Conservation (phyloP, 2,888 invertebrate genomes). For the Pyralis farinalis region DNA sequence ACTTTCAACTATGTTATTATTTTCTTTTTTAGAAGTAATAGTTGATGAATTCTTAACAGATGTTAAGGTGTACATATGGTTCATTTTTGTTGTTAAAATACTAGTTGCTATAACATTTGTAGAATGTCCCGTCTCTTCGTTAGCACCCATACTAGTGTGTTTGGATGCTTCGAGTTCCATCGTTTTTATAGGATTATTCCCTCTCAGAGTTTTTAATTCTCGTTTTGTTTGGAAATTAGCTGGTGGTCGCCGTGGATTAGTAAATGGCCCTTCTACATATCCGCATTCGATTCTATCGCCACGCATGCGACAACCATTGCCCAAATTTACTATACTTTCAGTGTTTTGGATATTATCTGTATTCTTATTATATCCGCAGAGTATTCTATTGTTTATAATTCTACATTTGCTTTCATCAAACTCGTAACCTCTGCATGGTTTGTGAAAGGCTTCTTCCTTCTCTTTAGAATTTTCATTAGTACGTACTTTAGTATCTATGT, state of each 20-base stretch:
- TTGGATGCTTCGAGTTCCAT: too few species aligned
- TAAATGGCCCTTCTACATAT: slow-evolving; percentile 31
- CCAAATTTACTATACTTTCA: slow-evolving; percentile 29
- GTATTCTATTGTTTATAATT: slow-evolving; percentile 38
- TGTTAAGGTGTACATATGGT: background rate
- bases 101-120: background rate
- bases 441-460: too few species aligned
- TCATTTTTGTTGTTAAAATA: background rate
- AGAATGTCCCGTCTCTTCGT: background rate
- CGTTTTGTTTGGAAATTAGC: slow-evolving; percentile 5
- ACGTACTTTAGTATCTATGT: too few species aligned
- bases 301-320: slow-evolving; percentile 45
- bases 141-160: too few species aligned
- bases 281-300: slow-evolving; percentile 65
- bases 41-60: background rate
- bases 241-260: slow-evolving; percentile 23
- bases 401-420: slow-evolving; percentile 47
- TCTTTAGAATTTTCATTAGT: too few species aligned
- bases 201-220: background rate
- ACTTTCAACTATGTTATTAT: too few species aligned
- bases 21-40: background rate
- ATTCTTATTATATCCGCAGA: slow-evolving; percentile 65
- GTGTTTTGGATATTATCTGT: slow-evolving; percentile 26
- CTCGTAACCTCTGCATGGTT: slow-evolving; percentile 37
- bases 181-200: too few species aligned